phyloP scores from a whole-genome alignment of 2,113 vertebrate species.

The Sceloporus undulatus region DNA sequence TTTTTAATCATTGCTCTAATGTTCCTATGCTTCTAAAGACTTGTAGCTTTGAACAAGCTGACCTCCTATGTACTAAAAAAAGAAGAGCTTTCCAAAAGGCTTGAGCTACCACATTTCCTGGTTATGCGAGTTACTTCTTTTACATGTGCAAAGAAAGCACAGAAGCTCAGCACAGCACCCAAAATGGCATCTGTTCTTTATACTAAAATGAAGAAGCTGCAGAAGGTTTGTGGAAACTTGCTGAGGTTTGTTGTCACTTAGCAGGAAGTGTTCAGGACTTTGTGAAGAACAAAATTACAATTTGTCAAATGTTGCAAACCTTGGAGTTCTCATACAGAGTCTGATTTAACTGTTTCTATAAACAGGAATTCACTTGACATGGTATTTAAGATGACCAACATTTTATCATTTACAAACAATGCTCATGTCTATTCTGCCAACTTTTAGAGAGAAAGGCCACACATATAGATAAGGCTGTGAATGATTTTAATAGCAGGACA shows the following conservation, averaged over 20 bases:
- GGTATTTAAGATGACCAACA: slow-evolving; percentile 72
- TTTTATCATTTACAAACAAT: slow-evolving; percentile 63
- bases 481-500: slow-evolving; percentile 1
- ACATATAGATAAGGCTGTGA: slow-evolving; percentile 46
- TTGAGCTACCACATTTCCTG: slow-evolving; percentile 76
- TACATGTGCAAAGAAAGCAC: slow-evolving; percentile 78
- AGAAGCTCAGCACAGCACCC: slow-evolving; percentile 80
- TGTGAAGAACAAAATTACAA: slow-evolving; percentile 86
- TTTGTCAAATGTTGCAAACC: slow-evolving; percentile 84
- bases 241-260: slow-evolving; percentile 88
- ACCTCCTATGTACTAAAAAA: slow-evolving; percentile 41
- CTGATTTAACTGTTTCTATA: slow-evolving; percentile 74
- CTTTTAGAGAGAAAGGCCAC: slow-evolving; percentile 34
- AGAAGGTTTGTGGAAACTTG: slow-evolving; percentile 87
- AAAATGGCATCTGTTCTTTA: slow-evolving; percentile 84
- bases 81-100: slow-evolving; percentile 66
- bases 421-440: slow-evolving; percentile 44
- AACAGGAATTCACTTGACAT: slow-evolving; percentile 69
- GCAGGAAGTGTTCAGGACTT: slow-evolving; percentile 86
- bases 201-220: slow-evolving; percentile 83
- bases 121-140: slow-evolving; percentile 65
- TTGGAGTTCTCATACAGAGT: slow-evolving; percentile 72
- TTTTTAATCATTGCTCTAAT: no score
- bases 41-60: slow-evolving; percentile 75
- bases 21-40: slow-evolving; percentile 42